Conservation (phyloP, 1,140 invertebrate genomes). For the Trichonephila clavata region DNA sequence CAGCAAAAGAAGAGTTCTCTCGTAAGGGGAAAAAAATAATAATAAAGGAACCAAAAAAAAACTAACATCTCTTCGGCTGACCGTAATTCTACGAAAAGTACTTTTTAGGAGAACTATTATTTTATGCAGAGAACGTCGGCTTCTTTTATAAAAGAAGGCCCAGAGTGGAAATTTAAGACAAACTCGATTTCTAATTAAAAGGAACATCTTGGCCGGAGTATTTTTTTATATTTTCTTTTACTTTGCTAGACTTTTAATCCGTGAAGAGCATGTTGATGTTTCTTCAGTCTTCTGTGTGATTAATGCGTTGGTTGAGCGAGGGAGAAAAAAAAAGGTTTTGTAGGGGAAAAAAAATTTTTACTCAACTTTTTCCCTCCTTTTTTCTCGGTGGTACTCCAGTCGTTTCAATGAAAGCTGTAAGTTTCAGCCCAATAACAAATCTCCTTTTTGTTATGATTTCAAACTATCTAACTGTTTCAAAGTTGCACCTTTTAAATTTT, state of each 20-base stretch:
- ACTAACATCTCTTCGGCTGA: constrained; percentile 45
- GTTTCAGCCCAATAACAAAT: neutral
- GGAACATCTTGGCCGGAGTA: constrained; percentile 68
- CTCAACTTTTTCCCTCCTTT: neutral
- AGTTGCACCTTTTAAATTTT: too few relatives aligned
- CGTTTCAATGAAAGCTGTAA: neutral
- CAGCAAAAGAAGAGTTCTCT: constrained; percentile 27
- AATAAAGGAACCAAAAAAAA: constrained; percentile 48
- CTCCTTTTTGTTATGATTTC: neutral
- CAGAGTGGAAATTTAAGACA: constrained; percentile 74
- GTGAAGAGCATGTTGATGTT: constrained; percentile 76
- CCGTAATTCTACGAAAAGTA: constrained; percentile 59
- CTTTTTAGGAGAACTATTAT: constrained; percentile 75
- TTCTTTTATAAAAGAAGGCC: constrained; percentile 46
- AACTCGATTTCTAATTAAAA: constrained; percentile 77
- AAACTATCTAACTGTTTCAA: neutral
- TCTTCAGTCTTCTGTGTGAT: constrained; percentile 64
- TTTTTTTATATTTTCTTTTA: constrained; percentile 49
- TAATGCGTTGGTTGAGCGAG: constrained; percentile 49
- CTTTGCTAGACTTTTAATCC: constrained; percentile 67
- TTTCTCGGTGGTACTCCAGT: neutral
- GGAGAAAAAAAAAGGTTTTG: neutral
- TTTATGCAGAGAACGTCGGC: constrained; percentile 43
- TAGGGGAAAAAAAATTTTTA: neutral
- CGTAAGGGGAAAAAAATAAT: neutral